phyloP scores from a whole-genome alignment of 1,140 invertebrate genomes.

The Galendromus occidentalis region DNA sequence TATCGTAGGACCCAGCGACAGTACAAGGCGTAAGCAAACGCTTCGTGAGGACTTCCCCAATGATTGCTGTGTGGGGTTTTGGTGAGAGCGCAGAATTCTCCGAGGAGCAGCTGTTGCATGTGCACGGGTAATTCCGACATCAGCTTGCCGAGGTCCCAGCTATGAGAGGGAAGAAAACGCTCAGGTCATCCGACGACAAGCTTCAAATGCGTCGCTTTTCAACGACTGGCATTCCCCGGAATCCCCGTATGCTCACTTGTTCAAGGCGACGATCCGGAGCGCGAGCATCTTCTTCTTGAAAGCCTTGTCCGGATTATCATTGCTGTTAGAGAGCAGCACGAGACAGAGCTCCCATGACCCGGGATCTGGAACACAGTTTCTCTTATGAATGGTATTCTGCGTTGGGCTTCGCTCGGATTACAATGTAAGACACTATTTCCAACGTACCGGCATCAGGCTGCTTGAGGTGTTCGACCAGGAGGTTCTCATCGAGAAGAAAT shows the following conservation, averaged over 20 bases:
- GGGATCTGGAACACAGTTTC: too few species aligned
- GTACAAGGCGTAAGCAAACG: not conserved
- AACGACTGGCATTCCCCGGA: not conserved
- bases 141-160: not conserved
- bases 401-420: too few species aligned
- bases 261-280: not conserved
- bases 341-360: slow-evolving; percentile 2
- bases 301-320: not conserved
- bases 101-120: not conserved
- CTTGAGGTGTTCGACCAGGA: not conserved
- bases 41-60: not conserved
- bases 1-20: slow-evolving; percentile 3
- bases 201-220: not conserved
- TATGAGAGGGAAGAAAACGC: not conserved
- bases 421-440: too few species aligned
- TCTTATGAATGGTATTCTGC: not conserved
- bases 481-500: not conserved
- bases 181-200: not conserved
- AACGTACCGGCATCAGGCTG: not conserved
- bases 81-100: not conserved
- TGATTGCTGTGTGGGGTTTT: not conserved
- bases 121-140: not conserved
- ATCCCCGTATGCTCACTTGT: not conserved
- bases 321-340: not conserved
- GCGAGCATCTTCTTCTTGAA: not conserved